Evolutionary conservation across 1,140 invertebrate genomes (phyloP).

Genomic region (Diachasmimorpha longicaudata): DNA sequence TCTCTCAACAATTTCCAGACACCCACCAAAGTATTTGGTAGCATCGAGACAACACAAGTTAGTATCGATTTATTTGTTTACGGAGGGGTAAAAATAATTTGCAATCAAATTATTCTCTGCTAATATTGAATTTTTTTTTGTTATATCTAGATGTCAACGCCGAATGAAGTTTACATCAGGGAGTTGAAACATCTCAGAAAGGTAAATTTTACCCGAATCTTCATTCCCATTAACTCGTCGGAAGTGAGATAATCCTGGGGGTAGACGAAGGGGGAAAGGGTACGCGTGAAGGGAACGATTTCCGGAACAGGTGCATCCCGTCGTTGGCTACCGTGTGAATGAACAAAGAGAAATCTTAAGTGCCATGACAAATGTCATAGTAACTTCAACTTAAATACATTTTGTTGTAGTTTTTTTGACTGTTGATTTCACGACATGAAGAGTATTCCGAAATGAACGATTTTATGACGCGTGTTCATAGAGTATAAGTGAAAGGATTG

Average conservation of each 20-base stretch:
- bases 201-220: slow-evolving; percentile 33
- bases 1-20: slow-evolving; percentile 46
- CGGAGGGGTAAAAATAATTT: neutral
- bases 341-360: slow-evolving; percentile 3
- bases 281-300: neutral
- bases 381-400: neutral
- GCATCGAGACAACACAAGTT: neutral
- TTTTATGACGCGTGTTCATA: slow-evolving; percentile 4
- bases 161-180: slow-evolving; percentile 21
- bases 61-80: slow-evolving; percentile 5
- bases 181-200: slow-evolving; percentile 47
- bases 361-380: neutral
- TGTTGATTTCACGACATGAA: neutral
- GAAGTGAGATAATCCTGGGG: neutral
- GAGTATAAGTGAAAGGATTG: slow-evolving; percentile 24
- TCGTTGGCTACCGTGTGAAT: slow-evolving; percentile 7
- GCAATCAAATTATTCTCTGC: neutral
- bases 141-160: slow-evolving; percentile 24
- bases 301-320: slow-evolving; percentile 23
- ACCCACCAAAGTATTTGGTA: neutral
- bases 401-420: neutral
- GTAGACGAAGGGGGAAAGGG: neutral
- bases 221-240: neutral
- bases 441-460: slow-evolving; percentile 3
- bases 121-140: neutral